phyloP scores from a whole-genome alignment of 2,888 invertebrate genomes.

The Lepeophtheirus nordmannii region DNA sequence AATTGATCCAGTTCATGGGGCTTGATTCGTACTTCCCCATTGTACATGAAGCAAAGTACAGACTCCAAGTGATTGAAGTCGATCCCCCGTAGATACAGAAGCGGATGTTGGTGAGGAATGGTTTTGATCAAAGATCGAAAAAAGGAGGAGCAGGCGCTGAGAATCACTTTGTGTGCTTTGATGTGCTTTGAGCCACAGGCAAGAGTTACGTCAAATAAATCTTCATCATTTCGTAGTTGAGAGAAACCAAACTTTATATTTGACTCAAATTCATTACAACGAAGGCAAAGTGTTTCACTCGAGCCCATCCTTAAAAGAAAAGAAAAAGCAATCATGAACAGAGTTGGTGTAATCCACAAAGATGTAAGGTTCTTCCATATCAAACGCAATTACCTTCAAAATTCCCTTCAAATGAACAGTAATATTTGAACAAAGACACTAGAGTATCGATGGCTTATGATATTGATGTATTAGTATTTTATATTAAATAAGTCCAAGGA shows the following conservation, averaged over 20 bases:
- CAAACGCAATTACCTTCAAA: no score
- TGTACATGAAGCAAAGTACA: constrained; percentile 75
- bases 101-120: constrained; percentile 68
- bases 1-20: constrained; percentile 74
- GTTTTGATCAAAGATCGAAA: constrained; percentile 30
- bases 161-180: constrained; percentile 31
- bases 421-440: no score
- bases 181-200: constrained; percentile 29
- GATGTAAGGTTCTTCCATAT: no score
- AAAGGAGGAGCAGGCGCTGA: constrained; percentile 31
- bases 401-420: no score
- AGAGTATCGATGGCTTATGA: no score
- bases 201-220: constrained; percentile 31
- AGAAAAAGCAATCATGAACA: no score
- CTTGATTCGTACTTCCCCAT: constrained; percentile 71
- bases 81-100: constrained; percentile 77
- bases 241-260: constrained; percentile 31
- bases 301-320: not conserved
- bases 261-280: constrained; percentile 31
- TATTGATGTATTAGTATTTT: no score
- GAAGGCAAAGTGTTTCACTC: constrained; percentile 31
- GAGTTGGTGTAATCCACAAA: no score
- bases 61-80: constrained; percentile 76
- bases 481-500: no score
- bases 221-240: constrained; percentile 29